Percentiles rank a stretch among this genome's conserved stretches.
Evolutionary conservation across 1,140 invertebrate species (phyloP).

Genomic region (Drosophila melanogaster): DNA sequence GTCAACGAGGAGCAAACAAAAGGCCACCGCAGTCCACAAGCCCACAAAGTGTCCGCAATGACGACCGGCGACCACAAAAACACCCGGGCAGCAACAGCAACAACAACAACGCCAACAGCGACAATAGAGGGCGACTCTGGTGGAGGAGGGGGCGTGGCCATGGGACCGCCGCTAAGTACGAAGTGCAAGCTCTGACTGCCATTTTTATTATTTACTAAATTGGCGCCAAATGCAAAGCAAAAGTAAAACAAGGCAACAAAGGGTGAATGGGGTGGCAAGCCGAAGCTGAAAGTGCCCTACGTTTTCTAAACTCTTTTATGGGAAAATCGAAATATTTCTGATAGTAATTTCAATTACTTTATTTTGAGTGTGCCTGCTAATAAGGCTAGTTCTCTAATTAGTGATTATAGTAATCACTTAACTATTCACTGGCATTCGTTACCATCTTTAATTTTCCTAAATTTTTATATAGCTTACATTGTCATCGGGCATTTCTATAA

Average conservation of each 20-base stretch:
- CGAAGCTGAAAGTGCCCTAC: conserved; percentile 11
- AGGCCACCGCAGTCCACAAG: conserved; percentile 58
- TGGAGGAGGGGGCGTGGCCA: conserved; percentile 3
- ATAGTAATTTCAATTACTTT: neutral
- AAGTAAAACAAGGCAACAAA: conserved; percentile 53
- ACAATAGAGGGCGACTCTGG: neutral
- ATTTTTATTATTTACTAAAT: conserved; percentile 81
- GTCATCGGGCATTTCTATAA: too few relatives aligned
- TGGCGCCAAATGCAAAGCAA: conserved; percentile 79
- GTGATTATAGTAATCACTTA: too few relatives aligned
- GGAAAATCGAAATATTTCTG: neutral
- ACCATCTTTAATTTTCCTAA: too few relatives aligned
- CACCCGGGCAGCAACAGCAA: conserved; percentile 28
- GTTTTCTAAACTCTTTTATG: too few relatives aligned
- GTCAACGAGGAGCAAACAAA: conserved; percentile 72
- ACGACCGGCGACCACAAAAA: conserved; percentile 54
- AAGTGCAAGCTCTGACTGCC: conserved; percentile 72
- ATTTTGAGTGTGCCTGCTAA: too few relatives aligned
- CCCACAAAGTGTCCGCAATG: conserved; percentile 74
- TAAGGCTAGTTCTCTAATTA: too few relatives aligned
- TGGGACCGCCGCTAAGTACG: conserved; percentile 60
- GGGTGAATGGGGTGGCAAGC: neutral
- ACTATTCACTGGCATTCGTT: too few relatives aligned
- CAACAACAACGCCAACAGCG: conserved; percentile 20
- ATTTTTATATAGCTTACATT: too few relatives aligned